A percentile compares a stretch with the other conserved stretches of the same genome.
phyloP scores from a whole-genome alignment of 1,140 invertebrate species.

The Monomorium pharaonis region DNA sequence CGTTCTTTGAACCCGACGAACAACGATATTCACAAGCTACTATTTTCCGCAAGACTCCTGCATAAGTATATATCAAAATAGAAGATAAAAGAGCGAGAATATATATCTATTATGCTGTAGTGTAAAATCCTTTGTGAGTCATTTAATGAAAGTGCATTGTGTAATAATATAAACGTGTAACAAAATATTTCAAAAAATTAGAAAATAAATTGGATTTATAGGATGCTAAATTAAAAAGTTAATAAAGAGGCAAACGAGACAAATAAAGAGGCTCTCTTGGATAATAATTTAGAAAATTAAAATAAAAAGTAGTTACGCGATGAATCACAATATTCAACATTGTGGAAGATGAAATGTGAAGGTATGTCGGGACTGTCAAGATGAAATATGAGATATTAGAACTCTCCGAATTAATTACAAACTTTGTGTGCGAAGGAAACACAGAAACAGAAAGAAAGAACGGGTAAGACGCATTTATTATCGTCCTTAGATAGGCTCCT shows the following conservation, averaged over 20 bases:
- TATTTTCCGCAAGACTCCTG: slow-evolving; percentile 5
- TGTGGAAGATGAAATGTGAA: background rate
- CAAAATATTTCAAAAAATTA: background rate
- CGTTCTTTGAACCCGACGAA: slow-evolving; percentile 27
- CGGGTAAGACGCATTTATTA: slow-evolving; percentile 39
- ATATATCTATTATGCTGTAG: slow-evolving; percentile 7
- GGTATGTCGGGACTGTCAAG: background rate
- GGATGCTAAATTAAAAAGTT: background rate
- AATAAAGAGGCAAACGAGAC: background rate
- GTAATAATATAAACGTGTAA: background rate
- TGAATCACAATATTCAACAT: background rate
- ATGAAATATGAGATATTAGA: slow-evolving; percentile 42
- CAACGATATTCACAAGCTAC: slow-evolving; percentile 20
- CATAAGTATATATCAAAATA: slow-evolving; percentile 14
- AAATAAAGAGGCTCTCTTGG: background rate
- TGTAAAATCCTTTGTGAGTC: background rate
- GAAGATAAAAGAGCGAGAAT: background rate
- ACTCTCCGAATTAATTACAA: slow-evolving; percentile 39
- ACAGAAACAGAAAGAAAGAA: slow-evolving; percentile 14
- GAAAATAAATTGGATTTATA: background rate
- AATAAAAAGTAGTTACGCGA: background rate
- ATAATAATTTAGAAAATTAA: background rate
- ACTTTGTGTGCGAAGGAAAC: slow-evolving; percentile 31
- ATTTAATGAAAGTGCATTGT: background rate
- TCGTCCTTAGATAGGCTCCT: background rate